These are phyloP conservation scores for Drosophila phalerata DNA, from an alignment of 2,888 invertebrate species.

Conservation along the genomic window DNA sequence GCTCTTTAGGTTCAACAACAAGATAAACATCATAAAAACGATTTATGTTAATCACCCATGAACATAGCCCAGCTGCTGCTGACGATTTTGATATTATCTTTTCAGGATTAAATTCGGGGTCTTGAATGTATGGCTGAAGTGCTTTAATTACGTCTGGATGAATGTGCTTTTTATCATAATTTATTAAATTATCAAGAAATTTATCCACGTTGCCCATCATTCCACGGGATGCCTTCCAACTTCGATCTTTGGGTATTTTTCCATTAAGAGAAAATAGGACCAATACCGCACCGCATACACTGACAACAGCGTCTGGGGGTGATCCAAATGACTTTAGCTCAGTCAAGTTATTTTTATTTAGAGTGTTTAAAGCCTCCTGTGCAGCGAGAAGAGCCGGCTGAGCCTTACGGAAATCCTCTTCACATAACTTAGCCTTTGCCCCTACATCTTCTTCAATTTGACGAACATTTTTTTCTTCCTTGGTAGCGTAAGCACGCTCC, in stretches of 20 bases:
- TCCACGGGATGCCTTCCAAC: conserved; percentile 95
- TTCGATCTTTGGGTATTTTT: conserved; percentile 95
- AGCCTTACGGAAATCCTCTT: conserved; percentile 95
- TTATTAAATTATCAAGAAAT: conserved; percentile 92
- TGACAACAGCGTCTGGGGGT: conserved; percentile 95
- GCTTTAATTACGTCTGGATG: conserved; percentile 95
- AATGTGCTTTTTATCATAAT: conserved; percentile 97
- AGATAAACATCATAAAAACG: conserved; percentile 95
- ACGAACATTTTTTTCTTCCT: conserved; percentile 96
- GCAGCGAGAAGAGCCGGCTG: conserved; percentile 96
- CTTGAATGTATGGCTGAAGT: conserved; percentile 86
- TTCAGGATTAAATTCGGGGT: conserved; percentile 93
- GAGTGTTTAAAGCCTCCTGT: conserved; percentile 94
- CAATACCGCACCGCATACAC: conserved; percentile 94
- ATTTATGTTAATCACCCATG: conserved; percentile 97
- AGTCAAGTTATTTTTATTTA: conserved; percentile 97
- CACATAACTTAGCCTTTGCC: conserved; percentile 93
- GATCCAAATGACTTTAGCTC: conserved; percentile 97
- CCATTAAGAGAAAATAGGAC: conserved; percentile 93
- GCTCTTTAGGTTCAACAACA: conserved; percentile 96
- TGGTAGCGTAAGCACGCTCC: conserved; percentile 92
- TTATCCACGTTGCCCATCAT: conserved; percentile 97
- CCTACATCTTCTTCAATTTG: conserved; percentile 95
- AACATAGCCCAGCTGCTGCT: conserved; percentile 96
- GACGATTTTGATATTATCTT: conserved; percentile 93